These are phyloP conservation scores for Napeogenes inachia DNA, from an alignment of 2,888 invertebrate species.

Conservation along the genomic window DNA sequence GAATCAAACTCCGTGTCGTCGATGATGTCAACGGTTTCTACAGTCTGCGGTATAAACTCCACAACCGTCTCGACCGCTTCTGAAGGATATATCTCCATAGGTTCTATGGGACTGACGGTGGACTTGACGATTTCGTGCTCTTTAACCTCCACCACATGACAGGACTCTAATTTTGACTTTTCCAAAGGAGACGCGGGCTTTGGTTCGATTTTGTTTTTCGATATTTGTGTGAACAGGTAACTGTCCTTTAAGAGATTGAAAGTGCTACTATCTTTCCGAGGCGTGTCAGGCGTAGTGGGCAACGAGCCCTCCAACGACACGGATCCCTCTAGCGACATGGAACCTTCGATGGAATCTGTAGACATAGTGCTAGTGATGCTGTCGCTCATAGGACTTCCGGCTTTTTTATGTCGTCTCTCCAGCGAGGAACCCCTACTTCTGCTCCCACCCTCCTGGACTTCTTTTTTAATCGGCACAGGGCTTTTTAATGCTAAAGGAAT, in stretches of 20 bases:
- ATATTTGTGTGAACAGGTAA: constrained; percentile 82
- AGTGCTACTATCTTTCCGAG: constrained; percentile 74
- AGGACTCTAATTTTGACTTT: constrained; percentile 43
- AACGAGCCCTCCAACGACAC: constrained; percentile 33
- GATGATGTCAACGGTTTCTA: constrained; percentile 75
- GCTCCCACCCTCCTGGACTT: constrained; percentile 50
- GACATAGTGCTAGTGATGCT: constrained; percentile 43
- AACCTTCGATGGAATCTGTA: constrained; percentile 42
- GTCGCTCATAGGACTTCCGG: constrained; percentile 35
- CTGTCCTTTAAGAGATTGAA: constrained; percentile 82
- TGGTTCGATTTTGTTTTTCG: constrained; percentile 61
- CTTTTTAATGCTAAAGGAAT: constrained; percentile 66
- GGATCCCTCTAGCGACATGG: constrained; percentile 33
- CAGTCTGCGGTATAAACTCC: constrained; percentile 73
- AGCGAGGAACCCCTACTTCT: constrained; percentile 51
- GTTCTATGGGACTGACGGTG: constrained; percentile 67
- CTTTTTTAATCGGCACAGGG: constrained; percentile 60
- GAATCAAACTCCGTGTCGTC: constrained; percentile 72
- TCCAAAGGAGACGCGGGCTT: constrained; percentile 26
- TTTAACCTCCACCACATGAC: constrained; percentile 82
- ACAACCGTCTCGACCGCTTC: constrained; percentile 74
- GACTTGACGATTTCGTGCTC: constrained; percentile 83
- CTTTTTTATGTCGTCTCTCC: constrained; percentile 39
- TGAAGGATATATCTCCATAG: constrained; percentile 63
- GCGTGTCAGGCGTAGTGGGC: constrained; percentile 55